Percentiles rank a stretch among this genome's conserved stretches.
These are phyloP conservation scores for Drosophila leontia DNA, from an alignment of 1,140 invertebrate species.

Conservation along the genomic window DNA sequence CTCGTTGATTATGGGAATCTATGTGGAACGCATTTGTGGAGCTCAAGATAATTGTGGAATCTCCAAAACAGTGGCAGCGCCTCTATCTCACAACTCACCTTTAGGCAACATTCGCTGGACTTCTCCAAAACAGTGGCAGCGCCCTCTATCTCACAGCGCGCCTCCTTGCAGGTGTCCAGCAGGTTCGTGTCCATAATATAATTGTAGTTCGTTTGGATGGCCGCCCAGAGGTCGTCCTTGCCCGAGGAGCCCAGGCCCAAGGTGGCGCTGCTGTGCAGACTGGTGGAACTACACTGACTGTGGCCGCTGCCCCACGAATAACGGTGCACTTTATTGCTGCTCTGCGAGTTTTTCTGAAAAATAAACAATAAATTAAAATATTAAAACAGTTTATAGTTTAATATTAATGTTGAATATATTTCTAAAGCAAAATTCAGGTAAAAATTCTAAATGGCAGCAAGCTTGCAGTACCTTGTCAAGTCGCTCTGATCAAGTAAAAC, in stretches of 20 bases:
- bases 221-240: slow-evolving; percentile 95
- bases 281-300: slow-evolving; percentile 86
- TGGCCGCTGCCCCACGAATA: slow-evolving; percentile 89
- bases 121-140: slow-evolving; percentile 47
- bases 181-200: slow-evolving; percentile 97
- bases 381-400: too few species aligned
- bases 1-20: too few species aligned
- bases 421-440: too few species aligned
- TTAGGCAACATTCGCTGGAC: slow-evolving; percentile 49
- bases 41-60: too few species aligned
- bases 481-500: neutral
- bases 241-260: slow-evolving; percentile 79
- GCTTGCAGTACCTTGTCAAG: too few species aligned
- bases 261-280: slow-evolving; percentile 86
- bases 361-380: neutral
- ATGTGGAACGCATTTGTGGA: too few species aligned
- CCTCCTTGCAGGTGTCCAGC: slow-evolving; percentile 92
- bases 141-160: slow-evolving; percentile 79
- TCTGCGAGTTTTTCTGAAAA: slow-evolving; percentile 61
- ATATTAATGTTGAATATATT: too few species aligned
- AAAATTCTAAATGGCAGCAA: too few species aligned
- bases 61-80: too few species aligned
- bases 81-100: slow-evolving; percentile 37
- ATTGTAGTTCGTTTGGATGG: slow-evolving; percentile 94
- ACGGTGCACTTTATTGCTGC: slow-evolving; percentile 84